Evolutionary conservation across 2,797 vertebrate species (phyloP), one percentile per base, ranked within the genome.

Genomic region (Sebastes nivosus): DNA sequence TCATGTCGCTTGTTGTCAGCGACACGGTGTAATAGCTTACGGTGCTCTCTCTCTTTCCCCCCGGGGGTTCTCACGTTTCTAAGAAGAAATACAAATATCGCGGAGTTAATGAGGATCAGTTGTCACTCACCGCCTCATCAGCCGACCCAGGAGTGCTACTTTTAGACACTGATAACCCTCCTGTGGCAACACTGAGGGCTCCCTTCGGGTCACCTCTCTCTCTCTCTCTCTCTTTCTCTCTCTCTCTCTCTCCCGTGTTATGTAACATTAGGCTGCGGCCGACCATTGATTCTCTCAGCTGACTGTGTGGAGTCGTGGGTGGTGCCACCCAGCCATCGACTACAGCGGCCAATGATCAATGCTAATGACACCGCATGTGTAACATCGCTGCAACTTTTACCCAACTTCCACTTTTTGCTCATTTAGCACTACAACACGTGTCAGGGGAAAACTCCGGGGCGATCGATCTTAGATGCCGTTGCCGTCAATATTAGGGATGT

Each of bases 241-340:
- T 24, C 7, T 1, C 2, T 27, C 61, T 34, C 4, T 27, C 4
- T 1, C 2, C 4, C 1, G 4, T 27, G 64, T 75, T 77, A 68
- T 72, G 77, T 65, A 78, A 86, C 79, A 42, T 66, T 27, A 60
- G 52, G 61, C 50, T 52, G 55, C 13, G 13, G 38, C 60, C 52
- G 30, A 38, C 59, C 79, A 91, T 88, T 5, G 77, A 88, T 91
- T 64, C 69, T 59, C 80, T 46, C 38, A 46, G 69, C 79, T 67
- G 65, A 46, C 69, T 46, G 60, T 73, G 77, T 83, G 77, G 75
- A 83, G 75, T 86, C 81, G 60, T 74, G 82, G 67, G 20, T 57
- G 29, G n/a, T 18, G 54, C 68, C 69, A 72, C 67, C 25, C 75
- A 58, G 59, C 36, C 72, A 75, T 76, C 22, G 66, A 80, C 80